phyloP scores from a whole-genome alignment of 1,140 invertebrate species.

The Himalopsyche phryganea region DNA sequence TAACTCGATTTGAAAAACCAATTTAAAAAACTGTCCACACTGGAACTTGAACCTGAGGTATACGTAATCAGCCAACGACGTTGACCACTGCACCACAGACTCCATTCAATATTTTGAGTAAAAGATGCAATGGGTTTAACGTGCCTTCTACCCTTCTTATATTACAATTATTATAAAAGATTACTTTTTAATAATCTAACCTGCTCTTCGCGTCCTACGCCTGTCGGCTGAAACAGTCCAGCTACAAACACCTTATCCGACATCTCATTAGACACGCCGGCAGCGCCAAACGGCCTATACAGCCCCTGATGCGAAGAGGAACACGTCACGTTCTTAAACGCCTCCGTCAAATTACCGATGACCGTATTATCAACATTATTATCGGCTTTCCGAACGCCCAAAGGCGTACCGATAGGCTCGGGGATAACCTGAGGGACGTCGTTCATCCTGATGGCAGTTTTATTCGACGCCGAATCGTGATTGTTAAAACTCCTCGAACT shows the following conservation, averaged over 20 bases:
- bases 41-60: too few species aligned
- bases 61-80: too few species aligned
- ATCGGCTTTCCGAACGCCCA: slow-evolving; percentile 36
- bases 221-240: slow-evolving; percentile 39
- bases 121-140: too few species aligned
- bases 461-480: neutral
- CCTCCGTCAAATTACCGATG: neutral
- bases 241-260: slow-evolving; percentile 45
- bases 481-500: slow-evolving; percentile 28
- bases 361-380: neutral
- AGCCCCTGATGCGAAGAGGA: slow-evolving; percentile 24
- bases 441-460: neutral
- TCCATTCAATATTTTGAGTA: too few species aligned
- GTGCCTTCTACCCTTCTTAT: too few species aligned
- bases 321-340: neutral
- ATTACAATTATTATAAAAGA: too few species aligned
- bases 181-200: neutral
- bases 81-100: too few species aligned
- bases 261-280: slow-evolving; percentile 24
- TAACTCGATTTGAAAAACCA: too few species aligned
- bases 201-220: slow-evolving; percentile 6
- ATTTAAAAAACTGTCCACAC: too few species aligned
- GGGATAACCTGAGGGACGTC: slow-evolving; percentile 30
- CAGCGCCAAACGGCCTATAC: slow-evolving; percentile 48
- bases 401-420: slow-evolving; percentile 46